Base-by-base conservation (phyloP, 2,797 vertebrate genomes). In the Mallotus villosus region DNA sequence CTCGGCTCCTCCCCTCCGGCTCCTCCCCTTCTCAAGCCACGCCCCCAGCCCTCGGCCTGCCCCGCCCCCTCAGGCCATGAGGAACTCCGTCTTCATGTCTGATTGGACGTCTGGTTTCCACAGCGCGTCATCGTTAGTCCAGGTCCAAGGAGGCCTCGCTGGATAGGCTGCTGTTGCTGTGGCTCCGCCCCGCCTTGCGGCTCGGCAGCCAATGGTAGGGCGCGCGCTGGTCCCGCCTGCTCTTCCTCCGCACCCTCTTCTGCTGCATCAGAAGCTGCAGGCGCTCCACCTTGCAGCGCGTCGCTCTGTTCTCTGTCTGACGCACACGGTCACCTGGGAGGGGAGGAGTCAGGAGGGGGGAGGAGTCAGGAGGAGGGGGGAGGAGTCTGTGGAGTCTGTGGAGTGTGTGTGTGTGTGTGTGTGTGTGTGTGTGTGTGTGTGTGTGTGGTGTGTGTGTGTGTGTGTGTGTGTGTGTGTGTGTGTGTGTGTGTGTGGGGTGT, bases 31-130 rank as follows among this genome's bases (percentile, higher is more conserved):
- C 41, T 46, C 41, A 2, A 46, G 41, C 41, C 41, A 46, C 41
- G 14, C 41, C 41, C 41, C 12, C 37, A 2, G 8, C 55, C 49
- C 49, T 17, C 49, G 3, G 5, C 2, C 4, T 3, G 68, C 55
- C 21, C 21, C 1, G 7, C 9, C 21, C 65, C 63, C 68, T 91
- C 92, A 98, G 86, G 97, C 97, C 95, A 99, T 95, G 74, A 99
- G 95, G 8, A 95, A 98, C 86, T 98, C 97, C 0, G 97, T 95
- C 90, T 98, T 98, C 88, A 99, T 88, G 88, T 99, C 97, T 0
- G 97, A 95, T 87, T 98, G 98, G 82, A 98, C 97, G 71, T 98
- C 97, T 0, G 97, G 96, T 84, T 98, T 98, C 97, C 97, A 98
- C 70, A 98, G 94, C 0, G 97, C 97, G 85, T 98, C 97, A 75